phyloP scores from a whole-genome alignment of 2,888 invertebrate species.

The Leptinotarsa rubiginosa region DNA sequence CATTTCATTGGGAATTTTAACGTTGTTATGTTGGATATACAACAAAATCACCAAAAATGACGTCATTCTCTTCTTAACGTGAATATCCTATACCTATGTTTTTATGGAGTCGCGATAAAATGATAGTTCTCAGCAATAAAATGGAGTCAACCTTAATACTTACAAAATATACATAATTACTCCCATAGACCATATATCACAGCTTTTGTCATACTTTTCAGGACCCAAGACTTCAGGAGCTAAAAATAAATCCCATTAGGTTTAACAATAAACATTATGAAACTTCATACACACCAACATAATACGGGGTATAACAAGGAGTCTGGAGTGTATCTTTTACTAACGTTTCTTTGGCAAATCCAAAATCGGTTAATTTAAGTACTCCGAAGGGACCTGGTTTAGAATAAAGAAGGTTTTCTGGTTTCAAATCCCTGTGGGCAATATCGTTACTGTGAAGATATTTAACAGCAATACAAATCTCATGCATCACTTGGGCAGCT shows the following conservation, averaged over 20 bases:
- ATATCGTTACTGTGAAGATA: constrained; percentile 94
- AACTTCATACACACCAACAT: constrained; percentile 79
- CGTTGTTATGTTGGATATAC: too few species aligned
- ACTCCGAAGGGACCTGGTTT: constrained; percentile 80
- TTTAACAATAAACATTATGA: constrained; percentile 28
- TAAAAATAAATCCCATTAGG: constrained; percentile 44
- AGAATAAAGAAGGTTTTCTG: constrained; percentile 95
- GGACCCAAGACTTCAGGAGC: constrained; percentile 88
- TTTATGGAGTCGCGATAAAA: too few species aligned
- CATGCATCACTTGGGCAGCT: constrained; percentile 94
- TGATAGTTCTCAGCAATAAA: too few species aligned
- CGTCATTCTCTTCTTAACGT: too few species aligned
- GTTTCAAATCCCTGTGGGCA: constrained; percentile 97
- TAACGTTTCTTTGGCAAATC: constrained; percentile 95
- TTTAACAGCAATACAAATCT: constrained; percentile 94
- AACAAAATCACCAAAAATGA: too few species aligned
- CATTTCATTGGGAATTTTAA: too few species aligned
- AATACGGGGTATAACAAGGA: constrained; percentile 99
- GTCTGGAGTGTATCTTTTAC: constrained; percentile 92
- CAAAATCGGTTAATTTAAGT: constrained; percentile 98
- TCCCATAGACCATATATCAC: constrained; percentile 99
- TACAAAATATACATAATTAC: constrained; percentile 99
- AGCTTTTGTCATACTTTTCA: constrained; percentile 98
- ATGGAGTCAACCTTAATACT: constrained; percentile 62
- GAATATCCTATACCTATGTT: too few species aligned